Evolutionary conservation across 2,888 invertebrate species (phyloP).

Genomic region (Patella caerulea): DNA sequence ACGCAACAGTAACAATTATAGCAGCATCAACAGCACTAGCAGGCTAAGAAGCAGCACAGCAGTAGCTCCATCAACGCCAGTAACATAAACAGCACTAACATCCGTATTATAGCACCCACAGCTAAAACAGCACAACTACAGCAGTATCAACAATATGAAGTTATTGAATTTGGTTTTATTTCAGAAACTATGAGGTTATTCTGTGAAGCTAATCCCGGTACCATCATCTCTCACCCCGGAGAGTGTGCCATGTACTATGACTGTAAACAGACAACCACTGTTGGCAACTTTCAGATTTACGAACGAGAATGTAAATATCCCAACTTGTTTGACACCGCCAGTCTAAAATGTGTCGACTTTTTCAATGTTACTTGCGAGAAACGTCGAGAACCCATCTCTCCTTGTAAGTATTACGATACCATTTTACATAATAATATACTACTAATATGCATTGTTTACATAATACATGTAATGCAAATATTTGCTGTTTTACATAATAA

Average conservation of each 20-base stretch:
- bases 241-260: conserved; percentile 57
- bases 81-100: too few species aligned
- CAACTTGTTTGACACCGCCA: conserved; percentile 42
- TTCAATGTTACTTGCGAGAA: conserved; percentile 46
- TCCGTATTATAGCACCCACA: too few species aligned
- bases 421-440: too few species aligned
- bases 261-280: conserved; percentile 38
- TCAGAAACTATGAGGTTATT: conserved; percentile 43
- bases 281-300: conserved; percentile 33
- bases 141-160: not conserved
- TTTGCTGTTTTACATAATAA: too few species aligned
- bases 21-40: too few species aligned
- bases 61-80: too few species aligned
- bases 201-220: conserved; percentile 42
- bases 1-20: too few species aligned
- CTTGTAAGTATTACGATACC: conserved; percentile 46
- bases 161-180: conserved; percentile 8
- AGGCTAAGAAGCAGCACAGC: too few species aligned
- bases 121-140: too few species aligned
- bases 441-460: too few species aligned
- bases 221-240: conserved; percentile 41
- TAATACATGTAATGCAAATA: too few species aligned
- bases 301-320: conserved; percentile 51
- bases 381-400: conserved; percentile 45
- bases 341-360: conserved; percentile 41